phyloP scores from a whole-genome alignment of 2,113 vertebrate genomes.

The Gasterosteus nipponicus region DNA sequence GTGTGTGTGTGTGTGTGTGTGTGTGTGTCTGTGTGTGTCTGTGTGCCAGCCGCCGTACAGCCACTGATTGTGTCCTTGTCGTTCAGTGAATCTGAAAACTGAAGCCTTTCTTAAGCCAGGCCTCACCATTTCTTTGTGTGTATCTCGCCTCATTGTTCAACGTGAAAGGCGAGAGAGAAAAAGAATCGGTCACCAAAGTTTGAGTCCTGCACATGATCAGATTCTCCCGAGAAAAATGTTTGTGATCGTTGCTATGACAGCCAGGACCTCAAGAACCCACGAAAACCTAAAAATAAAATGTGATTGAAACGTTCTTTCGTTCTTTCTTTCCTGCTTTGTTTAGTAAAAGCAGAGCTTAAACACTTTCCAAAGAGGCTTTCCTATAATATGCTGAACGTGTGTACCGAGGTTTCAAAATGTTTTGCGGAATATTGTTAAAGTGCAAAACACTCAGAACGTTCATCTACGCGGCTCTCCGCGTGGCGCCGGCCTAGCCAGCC shows the following conservation, averaged over 20 bases:
- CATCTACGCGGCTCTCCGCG: not conserved
- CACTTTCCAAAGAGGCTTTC: not conserved
- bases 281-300: not conserved
- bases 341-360: not conserved
- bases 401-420: not conserved
- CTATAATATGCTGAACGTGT: not conserved
- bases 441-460: not conserved
- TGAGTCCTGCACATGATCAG: constrained; percentile 1
- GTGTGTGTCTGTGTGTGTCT: constrained; percentile 40
- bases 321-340: not conserved
- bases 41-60: constrained; percentile 26
- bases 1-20: constrained; percentile 36
- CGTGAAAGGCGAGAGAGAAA: constrained; percentile 32
- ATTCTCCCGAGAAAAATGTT: constrained; percentile 11
- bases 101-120: constrained; percentile 36
- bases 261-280: not conserved
- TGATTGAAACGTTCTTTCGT: not conserved
- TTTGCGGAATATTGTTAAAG: not conserved
- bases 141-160: constrained; percentile 43
- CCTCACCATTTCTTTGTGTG: constrained; percentile 25
- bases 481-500: not conserved
- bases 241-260: constrained; percentile 5
- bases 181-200: constrained; percentile 16
- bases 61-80: constrained; percentile 64
- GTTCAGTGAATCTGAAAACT: constrained; percentile 63